Percentiles rank a stretch among this genome's conserved stretches.
Conservation (phyloP, 2,113 vertebrate genomes). For the Sorex araneus region DNA sequence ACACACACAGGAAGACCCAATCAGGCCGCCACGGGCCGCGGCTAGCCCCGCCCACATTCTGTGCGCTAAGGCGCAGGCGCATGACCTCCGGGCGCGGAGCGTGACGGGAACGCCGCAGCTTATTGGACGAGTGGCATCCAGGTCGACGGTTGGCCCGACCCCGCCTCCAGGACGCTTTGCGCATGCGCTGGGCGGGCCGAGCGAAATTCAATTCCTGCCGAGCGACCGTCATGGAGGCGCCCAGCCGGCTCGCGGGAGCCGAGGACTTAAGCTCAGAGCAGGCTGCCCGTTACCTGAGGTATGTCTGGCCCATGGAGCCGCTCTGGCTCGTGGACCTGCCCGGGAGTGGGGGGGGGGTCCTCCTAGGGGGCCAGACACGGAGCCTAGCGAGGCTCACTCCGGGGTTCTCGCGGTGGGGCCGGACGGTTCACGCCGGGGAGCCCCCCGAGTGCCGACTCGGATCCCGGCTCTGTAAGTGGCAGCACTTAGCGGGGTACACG, state of each 20-base stretch:
- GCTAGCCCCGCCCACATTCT: accelerated
- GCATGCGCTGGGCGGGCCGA: slow-evolving; percentile 34
- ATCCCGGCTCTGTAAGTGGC: too few relatives aligned
- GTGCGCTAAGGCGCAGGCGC: background rate
- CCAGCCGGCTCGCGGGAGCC: background rate
- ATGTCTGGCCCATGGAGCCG: background rate
- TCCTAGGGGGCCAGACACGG: background rate
- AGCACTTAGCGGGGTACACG: too few relatives aligned
- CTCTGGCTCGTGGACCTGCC: background rate
- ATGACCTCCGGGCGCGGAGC: slow-evolving; percentile 26
- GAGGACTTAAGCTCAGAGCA: slow-evolving; percentile 65
- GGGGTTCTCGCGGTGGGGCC: background rate
- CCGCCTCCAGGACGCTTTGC: accelerated
- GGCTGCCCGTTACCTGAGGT: slow-evolving; percentile 72
- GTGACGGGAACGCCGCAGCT: accelerated
- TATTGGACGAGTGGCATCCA: slow-evolving; percentile 1
- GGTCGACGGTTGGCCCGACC: background rate
- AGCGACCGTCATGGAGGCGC: slow-evolving; percentile 59
- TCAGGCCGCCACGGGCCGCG: too few relatives aligned
- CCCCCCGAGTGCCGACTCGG: too few relatives aligned
- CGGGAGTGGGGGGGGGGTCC: background rate
- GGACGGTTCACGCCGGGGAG: background rate
- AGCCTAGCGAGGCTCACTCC: background rate
- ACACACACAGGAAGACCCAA: too few relatives aligned
- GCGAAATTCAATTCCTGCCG: slow-evolving; percentile 34